phyloP scores from a whole-genome alignment of 2,797 vertebrate species.

The Tapirus indicus region DNA sequence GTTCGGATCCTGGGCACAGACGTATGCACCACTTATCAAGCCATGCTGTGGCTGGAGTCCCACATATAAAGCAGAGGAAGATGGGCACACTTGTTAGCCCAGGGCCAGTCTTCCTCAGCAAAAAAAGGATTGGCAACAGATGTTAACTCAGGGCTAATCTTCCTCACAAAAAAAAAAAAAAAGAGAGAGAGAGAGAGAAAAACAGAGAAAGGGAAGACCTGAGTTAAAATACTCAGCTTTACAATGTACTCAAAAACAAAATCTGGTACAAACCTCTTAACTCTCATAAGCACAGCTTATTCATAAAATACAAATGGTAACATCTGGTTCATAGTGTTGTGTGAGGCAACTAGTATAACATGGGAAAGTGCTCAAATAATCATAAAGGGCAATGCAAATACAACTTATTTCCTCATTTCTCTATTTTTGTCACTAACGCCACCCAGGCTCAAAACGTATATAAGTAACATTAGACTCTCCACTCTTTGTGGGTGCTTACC shows the following conservation, averaged over 20 bases:
- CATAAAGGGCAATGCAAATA: not conserved
- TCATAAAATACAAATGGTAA: slow-evolving; percentile 3
- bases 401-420: not conserved
- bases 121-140: no score
- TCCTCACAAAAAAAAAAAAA: no score
- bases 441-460: not conserved
- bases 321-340: not conserved
- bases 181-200: not conserved
- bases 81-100: no score
- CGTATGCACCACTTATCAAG: no score
- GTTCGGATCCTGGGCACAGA: no score
- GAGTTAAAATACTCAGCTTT: slow-evolving; percentile 3
- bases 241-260: not conserved
- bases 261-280: not conserved
- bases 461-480: not conserved
- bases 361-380: not conserved
- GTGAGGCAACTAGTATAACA: not conserved
- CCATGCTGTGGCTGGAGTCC: no score
- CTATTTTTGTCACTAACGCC: not conserved
- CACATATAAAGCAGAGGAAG: no score
- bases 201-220: not conserved
- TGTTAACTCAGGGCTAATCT: no score
- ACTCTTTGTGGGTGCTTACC: not conserved
- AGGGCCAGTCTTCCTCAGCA: no score
- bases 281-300: not conserved